Percentiles rank a stretch among this genome's conserved stretches.
These are phyloP conservation scores for Anguilla rostrata DNA, from an alignment of 2,113 vertebrate species.

Conservation along the genomic window DNA sequence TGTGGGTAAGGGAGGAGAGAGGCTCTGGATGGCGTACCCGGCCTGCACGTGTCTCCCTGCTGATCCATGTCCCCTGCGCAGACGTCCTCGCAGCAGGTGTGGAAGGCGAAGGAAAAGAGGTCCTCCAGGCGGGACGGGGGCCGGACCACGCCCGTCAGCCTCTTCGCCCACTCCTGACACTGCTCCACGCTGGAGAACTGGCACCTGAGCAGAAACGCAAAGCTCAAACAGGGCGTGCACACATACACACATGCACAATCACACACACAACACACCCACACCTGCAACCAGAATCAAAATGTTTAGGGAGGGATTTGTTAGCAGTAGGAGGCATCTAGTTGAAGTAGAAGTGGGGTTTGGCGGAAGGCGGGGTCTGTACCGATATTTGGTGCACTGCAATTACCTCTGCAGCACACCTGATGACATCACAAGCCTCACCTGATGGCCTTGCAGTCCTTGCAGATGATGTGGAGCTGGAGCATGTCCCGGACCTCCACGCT, in stretches of 20 bases:
- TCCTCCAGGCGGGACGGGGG: constrained; percentile 90
- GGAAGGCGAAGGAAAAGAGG: constrained; percentile 94
- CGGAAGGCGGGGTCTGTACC: too few relatives aligned
- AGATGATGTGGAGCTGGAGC: constrained; percentile 95
- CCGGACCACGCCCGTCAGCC: constrained; percentile 77
- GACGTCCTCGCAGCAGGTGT: constrained; percentile 95
- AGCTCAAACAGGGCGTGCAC: neutral
- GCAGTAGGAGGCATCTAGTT: too few relatives aligned
- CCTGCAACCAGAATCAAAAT: neutral
- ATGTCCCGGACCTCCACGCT: constrained; percentile 92
- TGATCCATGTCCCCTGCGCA: constrained; percentile 94
- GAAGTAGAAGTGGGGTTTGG: too few relatives aligned
- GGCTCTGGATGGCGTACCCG: constrained; percentile 67
- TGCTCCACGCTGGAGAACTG: constrained; percentile 96
- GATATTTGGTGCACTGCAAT: too few relatives aligned
- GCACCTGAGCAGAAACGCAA: constrained; percentile 71
- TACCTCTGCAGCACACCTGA: constrained; percentile 6
- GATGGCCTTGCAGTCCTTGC: constrained; percentile 97
- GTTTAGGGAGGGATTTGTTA: too few relatives aligned
- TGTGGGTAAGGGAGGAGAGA: too few relatives aligned
- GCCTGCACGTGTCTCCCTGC: constrained; percentile 89
- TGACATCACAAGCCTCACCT: constrained; percentile 67
- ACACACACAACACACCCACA: neutral
- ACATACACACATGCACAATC: neutral
- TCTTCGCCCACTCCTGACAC: constrained; percentile 95